These are phyloP conservation scores for Pyrgilauda ruficollis DNA, from an alignment of 2,113 vertebrate species.

Conservation along the genomic window DNA sequence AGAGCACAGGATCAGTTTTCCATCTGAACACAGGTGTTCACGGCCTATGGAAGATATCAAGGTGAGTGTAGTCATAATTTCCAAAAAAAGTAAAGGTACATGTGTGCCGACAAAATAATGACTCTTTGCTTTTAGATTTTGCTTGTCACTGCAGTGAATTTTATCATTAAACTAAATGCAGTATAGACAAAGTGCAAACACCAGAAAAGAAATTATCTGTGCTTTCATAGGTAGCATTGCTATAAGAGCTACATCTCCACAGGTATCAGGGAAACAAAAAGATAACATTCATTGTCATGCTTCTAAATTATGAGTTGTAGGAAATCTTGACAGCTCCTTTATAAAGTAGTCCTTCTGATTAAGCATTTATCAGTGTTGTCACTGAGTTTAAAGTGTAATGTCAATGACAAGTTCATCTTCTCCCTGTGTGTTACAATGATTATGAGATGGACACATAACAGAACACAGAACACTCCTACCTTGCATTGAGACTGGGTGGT, in stretches of 20 bases:
- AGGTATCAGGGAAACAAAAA: background rate
- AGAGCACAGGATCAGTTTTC: background rate
- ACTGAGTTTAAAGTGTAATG: background rate
- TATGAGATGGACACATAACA: background rate
- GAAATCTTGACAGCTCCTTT: background rate
- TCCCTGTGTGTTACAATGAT: background rate
- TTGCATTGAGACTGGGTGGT: background rate
- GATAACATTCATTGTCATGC: background rate
- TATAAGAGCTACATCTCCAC: background rate
- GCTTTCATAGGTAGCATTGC: background rate
- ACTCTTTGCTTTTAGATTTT: background rate
- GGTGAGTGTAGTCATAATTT: background rate
- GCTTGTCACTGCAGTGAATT: background rate
- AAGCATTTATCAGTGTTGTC: background rate
- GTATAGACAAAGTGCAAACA: background rate
- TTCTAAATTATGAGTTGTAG: background rate
- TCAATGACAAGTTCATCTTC: background rate
- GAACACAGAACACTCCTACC: background rate
- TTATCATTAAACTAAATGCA: background rate
- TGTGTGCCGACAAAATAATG: background rate
- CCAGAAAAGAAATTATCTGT: background rate
- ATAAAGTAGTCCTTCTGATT: background rate
- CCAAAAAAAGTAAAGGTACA: background rate
- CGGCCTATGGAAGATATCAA: background rate
- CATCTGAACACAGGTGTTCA: background rate